Base-by-base conservation (phyloP, 30 jellyfish, hydroid and myxozoan species). In the Morbakka virulenta region DNA sequence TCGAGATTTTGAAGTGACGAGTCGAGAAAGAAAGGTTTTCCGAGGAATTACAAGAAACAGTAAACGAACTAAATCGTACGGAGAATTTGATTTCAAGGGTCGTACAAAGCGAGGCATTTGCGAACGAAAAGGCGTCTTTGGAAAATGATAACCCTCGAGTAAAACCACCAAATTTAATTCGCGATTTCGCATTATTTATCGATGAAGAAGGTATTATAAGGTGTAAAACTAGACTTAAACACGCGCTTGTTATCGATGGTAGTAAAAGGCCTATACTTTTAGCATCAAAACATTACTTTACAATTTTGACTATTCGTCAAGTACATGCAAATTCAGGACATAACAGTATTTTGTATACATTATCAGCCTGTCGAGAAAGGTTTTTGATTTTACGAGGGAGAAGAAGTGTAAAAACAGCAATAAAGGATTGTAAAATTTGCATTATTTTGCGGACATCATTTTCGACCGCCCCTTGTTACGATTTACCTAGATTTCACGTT, bases 401-500 rank as follows among this genome's bases (percentile, higher is more conserved):
- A 61, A 1, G n/a, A n/a, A n/a, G n/a, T n/a, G n/a, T n/a, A n/a
- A n/a, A n/a, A n/a, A n/a, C n/a, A n/a, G n/a, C n/a, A 61, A 61
- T 61, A 14, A 61, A 14, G 1, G 29, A 61, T 4, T 61, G 52
- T 61, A 61, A 6, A 1, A 61, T 24, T 61, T 61, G 72, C 52
- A 61, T 14, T 2, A 6, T 13, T 2, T 61, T 61, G n/a, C n/a
- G n/a, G n/a, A n/a, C n/a, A 34, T 41, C 72, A 61, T 61, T 61
- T 61, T 61, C 52, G 32, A 61, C 72, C 2, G 72, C 72, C 25
- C 72, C 72, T 0, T 61, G 72, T 12, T 61, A 61, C 72, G 72
- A 61, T 61, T 61, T 61, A 61, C 72, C 72, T 20, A 61, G 25
- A 24, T 61, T 61, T 61, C 52, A 41, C 2, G 72, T 61, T 0